Percentiles rank a stretch among this genome's conserved stretches.
Conservation (phyloP, 2,888 invertebrate genomes). For the Oscheius onirici region DNA sequence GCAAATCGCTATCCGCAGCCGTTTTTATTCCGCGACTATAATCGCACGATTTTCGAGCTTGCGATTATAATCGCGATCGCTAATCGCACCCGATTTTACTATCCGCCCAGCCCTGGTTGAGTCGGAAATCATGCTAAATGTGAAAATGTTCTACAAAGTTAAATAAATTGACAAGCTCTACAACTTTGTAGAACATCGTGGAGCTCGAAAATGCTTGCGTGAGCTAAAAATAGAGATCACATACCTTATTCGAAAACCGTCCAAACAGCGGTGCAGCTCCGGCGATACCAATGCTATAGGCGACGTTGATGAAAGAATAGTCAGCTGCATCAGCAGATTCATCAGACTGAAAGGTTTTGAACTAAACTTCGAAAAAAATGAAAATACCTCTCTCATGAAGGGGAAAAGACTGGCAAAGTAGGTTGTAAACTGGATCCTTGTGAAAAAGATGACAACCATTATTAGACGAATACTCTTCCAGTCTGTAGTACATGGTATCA, state of each 20-base stretch:
- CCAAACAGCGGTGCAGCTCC: constrained; percentile 48
- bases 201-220: too few species aligned
- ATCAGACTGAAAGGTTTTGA: constrained; percentile 50
- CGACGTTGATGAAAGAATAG: constrained; percentile 44
- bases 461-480: constrained; percentile 36
- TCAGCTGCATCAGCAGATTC: too few species aligned
- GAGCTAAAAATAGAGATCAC: neutral
- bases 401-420: constrained; percentile 39
- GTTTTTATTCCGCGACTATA: too few species aligned
- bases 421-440: constrained; percentile 40
- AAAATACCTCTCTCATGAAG: constrained; percentile 34
- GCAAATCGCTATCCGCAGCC: too few species aligned
- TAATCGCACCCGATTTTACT: too few species aligned
- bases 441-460: constrained; percentile 36
- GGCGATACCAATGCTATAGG: constrained; percentile 44
- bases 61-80: too few species aligned
- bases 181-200: too few species aligned
- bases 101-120: too few species aligned
- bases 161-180: too few species aligned
- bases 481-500: constrained; percentile 28
- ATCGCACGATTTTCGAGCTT: too few species aligned
- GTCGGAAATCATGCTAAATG: too few species aligned
- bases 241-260: constrained; percentile 35
- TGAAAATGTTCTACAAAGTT: too few species aligned
- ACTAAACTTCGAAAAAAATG: neutral